These are phyloP conservation scores for Calypte anna DNA, from an alignment of 2,113 vertebrate genomes.

Conservation along the genomic window DNA sequence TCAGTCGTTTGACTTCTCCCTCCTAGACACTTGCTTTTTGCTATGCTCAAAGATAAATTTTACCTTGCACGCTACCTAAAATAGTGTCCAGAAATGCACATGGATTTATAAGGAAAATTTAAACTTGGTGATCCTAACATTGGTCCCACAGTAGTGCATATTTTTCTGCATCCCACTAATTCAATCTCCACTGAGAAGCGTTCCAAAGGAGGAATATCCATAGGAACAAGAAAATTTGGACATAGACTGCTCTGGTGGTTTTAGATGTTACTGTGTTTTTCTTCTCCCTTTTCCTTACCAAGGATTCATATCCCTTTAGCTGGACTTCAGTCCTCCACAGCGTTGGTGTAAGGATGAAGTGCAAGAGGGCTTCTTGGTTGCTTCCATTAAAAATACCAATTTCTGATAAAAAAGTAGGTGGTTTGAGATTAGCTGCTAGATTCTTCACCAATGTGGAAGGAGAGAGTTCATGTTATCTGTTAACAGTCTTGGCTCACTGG, in stretches of 20 bases:
- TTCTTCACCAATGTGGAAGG: not conserved
- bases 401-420: not conserved
- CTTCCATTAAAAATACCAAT: not conserved
- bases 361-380: not conserved
- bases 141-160: not conserved
- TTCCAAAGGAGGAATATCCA: not conserved
- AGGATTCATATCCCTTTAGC: not conserved
- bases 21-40: constrained; percentile 81
- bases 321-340: not conserved
- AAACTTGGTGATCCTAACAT: not conserved
- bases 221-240: not conserved
- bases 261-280: not conserved
- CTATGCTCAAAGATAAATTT: not conserved
- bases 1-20: not conserved
- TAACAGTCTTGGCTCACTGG: no score
- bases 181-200: not conserved
- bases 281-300: not conserved
- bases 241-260: not conserved
- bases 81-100: not conserved
- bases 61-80: not conserved
- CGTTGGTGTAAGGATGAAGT: not conserved
- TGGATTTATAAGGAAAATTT: not conserved
- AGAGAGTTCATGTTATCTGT: not conserved
- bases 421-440: not conserved
- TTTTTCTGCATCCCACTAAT: not conserved